Percentiles rank a stretch among this genome's conserved stretches.
phyloP scores from a whole-genome alignment of 2,888 invertebrate species.

The Epinotia demarniana region DNA sequence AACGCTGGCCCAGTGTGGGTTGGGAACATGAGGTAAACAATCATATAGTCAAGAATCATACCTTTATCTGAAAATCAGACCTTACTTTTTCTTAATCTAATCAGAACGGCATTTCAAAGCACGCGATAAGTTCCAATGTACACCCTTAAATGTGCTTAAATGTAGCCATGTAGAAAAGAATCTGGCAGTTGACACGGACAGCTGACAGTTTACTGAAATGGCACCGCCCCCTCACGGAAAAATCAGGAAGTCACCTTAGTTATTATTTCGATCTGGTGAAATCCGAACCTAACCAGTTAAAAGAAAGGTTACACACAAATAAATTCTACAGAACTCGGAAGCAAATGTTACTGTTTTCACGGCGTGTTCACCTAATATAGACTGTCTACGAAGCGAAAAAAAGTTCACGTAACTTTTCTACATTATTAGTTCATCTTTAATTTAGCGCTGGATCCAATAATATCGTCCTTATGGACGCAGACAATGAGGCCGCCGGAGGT shows the following conservation, averaged over 20 bases:
- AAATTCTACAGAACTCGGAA: neutral
- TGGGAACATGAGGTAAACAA: no score
- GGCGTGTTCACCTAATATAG: constrained; percentile 4
- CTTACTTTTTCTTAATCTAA: no score
- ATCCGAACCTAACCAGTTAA: neutral
- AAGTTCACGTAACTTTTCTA: constrained; percentile 30
- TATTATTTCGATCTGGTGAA: neutral
- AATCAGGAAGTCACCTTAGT: neutral
- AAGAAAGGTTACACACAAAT: neutral
- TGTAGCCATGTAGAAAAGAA: no score
- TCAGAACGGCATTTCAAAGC: no score
- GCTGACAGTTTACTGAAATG: no score
- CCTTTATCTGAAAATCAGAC: no score
- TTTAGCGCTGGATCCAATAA: constrained; percentile 35
- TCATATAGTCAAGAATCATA: no score
- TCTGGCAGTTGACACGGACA: no score
- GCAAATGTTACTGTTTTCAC: constrained; percentile 19
- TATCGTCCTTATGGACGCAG: constrained; percentile 29
- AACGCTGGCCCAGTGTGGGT: no score
- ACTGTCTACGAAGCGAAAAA: constrained; percentile 29
- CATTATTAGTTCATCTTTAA: constrained; percentile 43
- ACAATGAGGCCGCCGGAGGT: constrained; percentile 24
- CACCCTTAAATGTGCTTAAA: no score
- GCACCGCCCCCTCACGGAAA: no score
- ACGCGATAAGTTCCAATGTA: no score